Evolutionary conservation across 2,797 vertebrate species (phyloP).

Genomic region (Jordanella pulchra): DNA sequence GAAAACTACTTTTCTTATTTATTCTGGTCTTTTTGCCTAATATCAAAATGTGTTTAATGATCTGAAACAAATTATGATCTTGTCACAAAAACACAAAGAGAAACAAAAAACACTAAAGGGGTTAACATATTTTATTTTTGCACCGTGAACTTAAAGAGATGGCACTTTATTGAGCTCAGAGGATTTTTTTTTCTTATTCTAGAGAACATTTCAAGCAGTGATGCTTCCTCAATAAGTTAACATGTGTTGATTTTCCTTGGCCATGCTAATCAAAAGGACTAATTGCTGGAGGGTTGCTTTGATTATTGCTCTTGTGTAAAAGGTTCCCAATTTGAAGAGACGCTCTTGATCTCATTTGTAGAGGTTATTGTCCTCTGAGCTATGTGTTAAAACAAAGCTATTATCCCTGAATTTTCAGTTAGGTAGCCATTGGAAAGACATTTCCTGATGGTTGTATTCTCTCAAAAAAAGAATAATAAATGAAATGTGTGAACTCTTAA

Average conservation of each 20-base stretch:
- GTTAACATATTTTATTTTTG: not conserved
- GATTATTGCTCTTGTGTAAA: not conserved
- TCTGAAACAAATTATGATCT: not conserved
- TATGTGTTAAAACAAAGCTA: not conserved
- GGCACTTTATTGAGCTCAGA: not conserved
- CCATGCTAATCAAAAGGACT: not conserved
- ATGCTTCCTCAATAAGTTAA: not conserved
- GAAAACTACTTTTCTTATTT: not conserved
- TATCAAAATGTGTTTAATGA: not conserved
- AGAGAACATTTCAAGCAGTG: not conserved
- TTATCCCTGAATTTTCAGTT: not conserved
- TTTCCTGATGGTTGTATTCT: not conserved
- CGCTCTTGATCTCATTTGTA: not conserved
- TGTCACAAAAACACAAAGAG: not conserved
- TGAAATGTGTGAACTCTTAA: not conserved
- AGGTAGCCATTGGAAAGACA: not conserved
- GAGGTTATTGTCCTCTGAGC: not conserved
- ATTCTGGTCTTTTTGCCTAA: not conserved
- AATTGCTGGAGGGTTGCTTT: slow-evolving; percentile 5
- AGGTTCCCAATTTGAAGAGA: not conserved
- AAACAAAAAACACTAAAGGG: not conserved
- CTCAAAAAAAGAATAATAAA: not conserved
- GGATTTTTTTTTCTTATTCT: not conserved
- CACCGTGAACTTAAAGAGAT: not conserved
- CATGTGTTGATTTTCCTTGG: not conserved